Evolutionary conservation across 2,113 vertebrate species (phyloP).

Genomic region (Psilopsiagon aurifrons): DNA sequence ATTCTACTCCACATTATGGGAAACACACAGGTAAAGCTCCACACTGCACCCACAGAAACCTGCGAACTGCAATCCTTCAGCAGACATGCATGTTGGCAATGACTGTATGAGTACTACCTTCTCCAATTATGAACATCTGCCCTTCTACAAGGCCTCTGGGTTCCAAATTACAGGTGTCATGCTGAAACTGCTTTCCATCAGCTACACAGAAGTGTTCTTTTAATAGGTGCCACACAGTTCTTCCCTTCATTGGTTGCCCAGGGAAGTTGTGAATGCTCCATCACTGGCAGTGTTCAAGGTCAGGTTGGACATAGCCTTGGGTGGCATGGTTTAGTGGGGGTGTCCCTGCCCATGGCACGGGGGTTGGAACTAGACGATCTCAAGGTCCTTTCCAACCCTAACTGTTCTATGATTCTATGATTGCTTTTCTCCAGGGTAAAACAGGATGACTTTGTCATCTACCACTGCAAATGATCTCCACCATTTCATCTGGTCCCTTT

Average conservation of each 20-base stretch:
- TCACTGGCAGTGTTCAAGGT: too few relatives aligned
- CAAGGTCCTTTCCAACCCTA: too few relatives aligned
- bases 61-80: background rate
- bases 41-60: background rate
- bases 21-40: background rate
- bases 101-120: background rate
- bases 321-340: too few relatives aligned
- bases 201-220: background rate
- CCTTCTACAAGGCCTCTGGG: background rate
- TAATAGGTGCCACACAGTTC: background rate
- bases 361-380: too few relatives aligned
- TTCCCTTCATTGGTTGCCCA: too few relatives aligned
- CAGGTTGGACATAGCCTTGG: too few relatives aligned
- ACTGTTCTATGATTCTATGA: too few relatives aligned
- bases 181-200: background rate
- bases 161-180: background rate
- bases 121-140: rapidly evolving
- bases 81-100: background rate
- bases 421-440: background rate
- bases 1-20: background rate
- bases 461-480: background rate
- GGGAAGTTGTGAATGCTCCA: too few relatives aligned
- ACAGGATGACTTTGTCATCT: background rate
- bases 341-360: too few relatives aligned
- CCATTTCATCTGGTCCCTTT: background rate